These are phyloP conservation scores for Caracal caracal DNA, from an alignment of 2,113 vertebrate genomes.

Conservation along the genomic window DNA sequence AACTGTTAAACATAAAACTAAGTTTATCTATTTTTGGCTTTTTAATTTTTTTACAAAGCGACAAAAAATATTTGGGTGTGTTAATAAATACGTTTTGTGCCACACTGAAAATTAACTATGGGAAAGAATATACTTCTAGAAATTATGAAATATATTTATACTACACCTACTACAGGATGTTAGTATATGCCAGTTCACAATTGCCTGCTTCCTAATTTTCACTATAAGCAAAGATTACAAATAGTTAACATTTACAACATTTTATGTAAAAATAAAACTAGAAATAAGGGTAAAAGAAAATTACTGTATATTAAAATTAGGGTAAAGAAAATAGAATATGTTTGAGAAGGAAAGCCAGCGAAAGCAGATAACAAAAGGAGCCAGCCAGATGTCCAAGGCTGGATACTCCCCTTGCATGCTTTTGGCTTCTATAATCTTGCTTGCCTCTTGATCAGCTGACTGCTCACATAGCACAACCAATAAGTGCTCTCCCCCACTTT, in stretches of 20 bases:
- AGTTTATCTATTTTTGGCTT: neutral
- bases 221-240: no score
- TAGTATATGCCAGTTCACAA: neutral
- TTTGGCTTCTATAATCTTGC: no score
- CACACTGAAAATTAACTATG: neutral
- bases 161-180: neutral
- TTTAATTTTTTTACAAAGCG: neutral
- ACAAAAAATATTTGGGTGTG: neutral
- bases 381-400: no score
- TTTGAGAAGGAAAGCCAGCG: neutral
- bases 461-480: no score
- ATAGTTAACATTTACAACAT: neutral
- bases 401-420: no score
- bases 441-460: no score
- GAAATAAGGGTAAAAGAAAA: neutral
- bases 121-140: neutral
- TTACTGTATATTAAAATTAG: neutral
- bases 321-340: neutral
- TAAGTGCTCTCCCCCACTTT: no score
- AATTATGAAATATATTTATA: neutral
- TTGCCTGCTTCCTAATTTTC: neutral
- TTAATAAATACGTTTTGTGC: neutral
- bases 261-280: neutral
- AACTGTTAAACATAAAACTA: neutral
- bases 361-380: no score